These are phyloP conservation scores for Seira musarum DNA, from an alignment of 2,888 invertebrate species.

Conservation along the genomic window DNA sequence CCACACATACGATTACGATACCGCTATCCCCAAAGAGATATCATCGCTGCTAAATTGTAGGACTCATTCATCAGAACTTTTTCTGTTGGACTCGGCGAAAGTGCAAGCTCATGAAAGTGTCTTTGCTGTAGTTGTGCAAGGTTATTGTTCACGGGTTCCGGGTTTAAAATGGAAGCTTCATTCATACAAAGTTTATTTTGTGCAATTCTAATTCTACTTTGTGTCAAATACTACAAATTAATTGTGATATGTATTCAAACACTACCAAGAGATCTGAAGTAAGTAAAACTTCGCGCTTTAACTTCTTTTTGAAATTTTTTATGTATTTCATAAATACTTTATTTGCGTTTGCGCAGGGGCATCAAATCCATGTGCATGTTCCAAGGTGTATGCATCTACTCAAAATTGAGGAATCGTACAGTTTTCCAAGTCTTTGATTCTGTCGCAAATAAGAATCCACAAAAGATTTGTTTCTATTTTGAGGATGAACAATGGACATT, in stretches of 20 bases:
- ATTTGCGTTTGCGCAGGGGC: constrained; percentile 16
- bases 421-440: constrained; percentile 86
- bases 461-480: constrained; percentile 86
- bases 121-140: too few species aligned
- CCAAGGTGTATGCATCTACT: not conserved
- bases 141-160: too few species aligned
- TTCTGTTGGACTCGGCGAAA: too few species aligned
- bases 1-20: too few species aligned
- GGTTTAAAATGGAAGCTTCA: too few species aligned
- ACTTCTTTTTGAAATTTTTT: not conserved
- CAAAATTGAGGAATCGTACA: constrained; percentile 72
- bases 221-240: not conserved
- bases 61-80: too few species aligned
- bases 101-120: too few species aligned
- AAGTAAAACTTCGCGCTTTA: not conserved
- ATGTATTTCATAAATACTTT: not conserved
- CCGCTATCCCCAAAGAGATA: too few species aligned
- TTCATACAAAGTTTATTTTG: too few species aligned
- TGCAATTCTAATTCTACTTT: too few species aligned
- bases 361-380: not conserved
- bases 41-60: too few species aligned
- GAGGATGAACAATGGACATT: constrained; percentile 90
- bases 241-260: constrained; percentile 10
- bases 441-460: constrained; percentile 82
- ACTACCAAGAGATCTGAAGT: constrained; percentile 17